Conservation (phyloP, 2,113 vertebrate genomes). For the Peromyscus polionotus region DNA sequence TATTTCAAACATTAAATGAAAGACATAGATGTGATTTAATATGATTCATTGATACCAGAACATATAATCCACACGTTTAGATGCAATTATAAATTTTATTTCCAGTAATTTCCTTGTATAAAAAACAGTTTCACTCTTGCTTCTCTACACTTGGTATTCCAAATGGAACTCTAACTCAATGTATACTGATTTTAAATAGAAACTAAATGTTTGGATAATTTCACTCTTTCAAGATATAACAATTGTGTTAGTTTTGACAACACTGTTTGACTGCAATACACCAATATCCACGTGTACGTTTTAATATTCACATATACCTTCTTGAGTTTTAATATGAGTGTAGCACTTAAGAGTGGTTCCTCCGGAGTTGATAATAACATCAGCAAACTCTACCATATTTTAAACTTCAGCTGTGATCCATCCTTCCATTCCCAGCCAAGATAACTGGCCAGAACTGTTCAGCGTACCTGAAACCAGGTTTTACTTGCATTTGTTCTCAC, state of each 20-base stretch:
- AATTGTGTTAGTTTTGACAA: background rate
- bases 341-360: background rate
- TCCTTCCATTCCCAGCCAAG: too few species aligned
- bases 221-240: background rate
- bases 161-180: background rate
- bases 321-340: background rate
- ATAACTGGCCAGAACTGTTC: background rate
- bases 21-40: background rate
- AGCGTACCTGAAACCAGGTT: background rate
- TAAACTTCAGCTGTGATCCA: background rate
- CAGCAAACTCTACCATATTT: background rate
- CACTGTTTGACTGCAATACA: accelerated
- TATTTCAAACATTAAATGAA: conserved; percentile 28
- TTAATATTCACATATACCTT: background rate
- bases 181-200: background rate
- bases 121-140: background rate
- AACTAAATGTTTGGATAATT: background rate
- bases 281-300: background rate
- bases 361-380: background rate
- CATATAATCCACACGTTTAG: background rate
- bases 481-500: background rate
- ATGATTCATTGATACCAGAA: background rate
- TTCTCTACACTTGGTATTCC: background rate
- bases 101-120: background rate
- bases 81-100: background rate